Evolutionary conservation across 1,140 invertebrate genomes (phyloP).

Genomic region (Drosophila bocki): DNA sequence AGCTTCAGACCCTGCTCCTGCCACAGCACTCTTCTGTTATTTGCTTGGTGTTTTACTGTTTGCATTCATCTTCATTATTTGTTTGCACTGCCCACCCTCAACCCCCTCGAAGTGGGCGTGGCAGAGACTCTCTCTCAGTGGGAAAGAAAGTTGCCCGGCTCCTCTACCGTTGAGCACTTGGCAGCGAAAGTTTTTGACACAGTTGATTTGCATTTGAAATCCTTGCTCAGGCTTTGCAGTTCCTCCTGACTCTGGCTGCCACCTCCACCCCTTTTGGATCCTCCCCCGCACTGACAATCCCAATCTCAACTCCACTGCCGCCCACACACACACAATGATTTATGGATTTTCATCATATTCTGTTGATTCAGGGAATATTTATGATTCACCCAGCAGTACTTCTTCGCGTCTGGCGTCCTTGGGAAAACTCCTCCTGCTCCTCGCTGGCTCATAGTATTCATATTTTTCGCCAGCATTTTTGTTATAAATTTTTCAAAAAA

Average conservation of each 20-base stretch:
- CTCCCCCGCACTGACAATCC: background rate
- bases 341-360: constrained; percentile 84
- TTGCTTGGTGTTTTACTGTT: constrained; percentile 79
- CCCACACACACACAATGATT: constrained; percentile 63
- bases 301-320: constrained; percentile 11
- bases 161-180: constrained; percentile 57
- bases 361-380: constrained; percentile 84
- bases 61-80: constrained; percentile 83
- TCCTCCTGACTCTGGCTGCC: background rate
- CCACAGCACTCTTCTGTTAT: constrained; percentile 59
- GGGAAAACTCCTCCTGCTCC: constrained; percentile 15
- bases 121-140: constrained; percentile 15
- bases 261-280: background rate
- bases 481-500: constrained; percentile 71
- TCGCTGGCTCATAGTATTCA: constrained; percentile 18
- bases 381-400: constrained; percentile 65
- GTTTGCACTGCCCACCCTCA: constrained; percentile 56
- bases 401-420: constrained; percentile 37
- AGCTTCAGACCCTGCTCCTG: background rate
- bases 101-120: constrained; percentile 40
- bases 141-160: constrained; percentile 35
- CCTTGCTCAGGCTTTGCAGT: constrained; percentile 50
- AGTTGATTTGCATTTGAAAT: constrained; percentile 83
- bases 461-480: constrained; percentile 44
- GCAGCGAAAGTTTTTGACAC: constrained; percentile 79